Conservation (phyloP, 2,797 vertebrate genomes). For the Todus mexicanus region DNA sequence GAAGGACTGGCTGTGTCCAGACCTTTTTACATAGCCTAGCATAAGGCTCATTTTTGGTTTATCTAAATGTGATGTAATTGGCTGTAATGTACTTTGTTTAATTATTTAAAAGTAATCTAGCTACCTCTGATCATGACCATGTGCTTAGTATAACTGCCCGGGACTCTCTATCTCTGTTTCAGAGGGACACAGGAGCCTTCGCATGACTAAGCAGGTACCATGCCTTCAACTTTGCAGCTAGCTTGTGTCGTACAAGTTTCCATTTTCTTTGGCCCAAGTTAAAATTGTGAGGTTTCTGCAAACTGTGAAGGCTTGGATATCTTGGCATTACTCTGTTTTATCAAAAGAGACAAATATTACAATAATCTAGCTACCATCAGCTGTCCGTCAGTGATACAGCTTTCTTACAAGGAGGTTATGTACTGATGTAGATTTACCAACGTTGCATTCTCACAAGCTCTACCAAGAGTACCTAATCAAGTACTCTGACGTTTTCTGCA, state of each 20-base stretch:
- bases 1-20: background rate
- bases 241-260: constrained; percentile 60
- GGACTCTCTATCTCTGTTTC: constrained; percentile 92
- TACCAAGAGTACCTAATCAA: background rate
- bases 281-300: constrained; percentile 66
- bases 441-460: constrained; percentile 20
- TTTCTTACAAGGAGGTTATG: background rate
- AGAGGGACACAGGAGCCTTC: constrained; percentile 97
- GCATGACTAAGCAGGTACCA: constrained; percentile 95
- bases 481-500: constrained; percentile 11
- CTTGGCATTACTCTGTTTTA: constrained; percentile 44
- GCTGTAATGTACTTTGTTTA: constrained; percentile 50
- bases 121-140: constrained; percentile 10
- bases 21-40: background rate
- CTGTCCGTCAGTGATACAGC: constrained; percentile 1
- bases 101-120: constrained; percentile 36
- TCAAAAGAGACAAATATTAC: constrained; percentile 52
- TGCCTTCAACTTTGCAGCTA: constrained; percentile 77
- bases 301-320: constrained; percentile 73
- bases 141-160: constrained; percentile 61
- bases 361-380: constrained; percentile 13
- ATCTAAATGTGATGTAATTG: constrained; percentile 23
- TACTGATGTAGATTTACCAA: background rate
- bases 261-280: constrained; percentile 52
- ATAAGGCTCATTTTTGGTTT: background rate